Evolutionary conservation across 1,140 invertebrate genomes (phyloP).

Genomic region (Epicauta chinensis): DNA sequence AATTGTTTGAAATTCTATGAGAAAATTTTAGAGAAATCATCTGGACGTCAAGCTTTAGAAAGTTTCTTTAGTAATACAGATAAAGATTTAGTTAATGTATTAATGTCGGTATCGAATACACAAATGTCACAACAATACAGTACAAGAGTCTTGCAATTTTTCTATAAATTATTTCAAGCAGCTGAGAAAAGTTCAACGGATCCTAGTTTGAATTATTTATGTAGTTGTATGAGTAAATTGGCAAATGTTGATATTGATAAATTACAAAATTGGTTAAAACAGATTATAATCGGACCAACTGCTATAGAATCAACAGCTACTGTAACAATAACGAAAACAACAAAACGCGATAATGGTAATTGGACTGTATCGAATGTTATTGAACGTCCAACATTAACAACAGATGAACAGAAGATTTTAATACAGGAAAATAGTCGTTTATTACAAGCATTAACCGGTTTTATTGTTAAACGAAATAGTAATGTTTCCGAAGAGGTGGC

Average conservation of each 20-base stretch:
- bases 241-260: slow-evolving; percentile 57
- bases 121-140: slow-evolving; percentile 65
- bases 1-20: slow-evolving; percentile 77
- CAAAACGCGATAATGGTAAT: slow-evolving; percentile 14
- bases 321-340: slow-evolving; percentile 17
- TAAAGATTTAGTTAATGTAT: slow-evolving; percentile 59
- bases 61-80: slow-evolving; percentile 65
- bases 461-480: slow-evolving; percentile 67
- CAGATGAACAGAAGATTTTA: slow-evolving; percentile 44
- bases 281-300: slow-evolving; percentile 56
- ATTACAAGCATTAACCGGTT: slow-evolving; percentile 64
- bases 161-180: slow-evolving; percentile 71
- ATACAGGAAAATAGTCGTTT: slow-evolving; percentile 65
- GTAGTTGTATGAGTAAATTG: slow-evolving; percentile 60
- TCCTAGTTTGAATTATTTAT: slow-evolving; percentile 61
- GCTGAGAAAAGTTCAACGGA: slow-evolving; percentile 51
- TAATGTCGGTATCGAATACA: slow-evolving; percentile 65
- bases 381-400: no score
- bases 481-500: slow-evolving; percentile 62
- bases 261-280: slow-evolving; percentile 63
- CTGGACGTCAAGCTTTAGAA: slow-evolving; percentile 73
- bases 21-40: slow-evolving; percentile 69
- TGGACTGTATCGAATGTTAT: slow-evolving; percentile 19
- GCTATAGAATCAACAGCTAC: slow-evolving; percentile 41
- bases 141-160: slow-evolving; percentile 71